Evolutionary conservation across 2,888 invertebrate genomes (phyloP), one percentile per base, ranked within the genome.

Genomic region (Esperia sulphurella): DNA sequence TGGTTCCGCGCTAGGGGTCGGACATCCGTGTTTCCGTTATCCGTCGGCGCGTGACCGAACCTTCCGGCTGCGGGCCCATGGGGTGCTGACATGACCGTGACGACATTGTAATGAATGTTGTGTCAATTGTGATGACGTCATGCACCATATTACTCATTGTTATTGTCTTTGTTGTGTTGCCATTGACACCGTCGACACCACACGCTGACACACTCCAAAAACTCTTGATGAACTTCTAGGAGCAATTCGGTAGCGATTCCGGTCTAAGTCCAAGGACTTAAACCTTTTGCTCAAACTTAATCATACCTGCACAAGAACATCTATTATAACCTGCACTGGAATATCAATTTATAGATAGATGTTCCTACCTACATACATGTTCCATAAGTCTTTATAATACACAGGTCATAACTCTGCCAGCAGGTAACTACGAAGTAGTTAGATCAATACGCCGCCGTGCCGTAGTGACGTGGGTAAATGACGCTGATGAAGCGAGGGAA

Each of bases 21-120:
- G 79, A 86, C 75, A 80, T 84, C 85, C 88, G 83, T 74, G 78
- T 68, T 83, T 86, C 84, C 86, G 79, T 58, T 69, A 65, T 41
- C 57, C 62, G 73, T 50, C 74, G 72, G 65, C 67, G 81, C 87
- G 80, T 86, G 88, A 86, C 88, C 76, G 68, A 55, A 58, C 71
- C 76, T 80, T 85, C 88, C 86, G 84, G 71, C 60, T 65, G 74
- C 59, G 66, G 74, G 75, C 43, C 21, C 21, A 21, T 64, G 62
- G 68, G 75, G 76, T 75, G 73, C 68, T 66, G 72, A 68, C 71
- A 71, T 63, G 66, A 65, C 72, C 79, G 73, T 79, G 74, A 75
- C 75, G 71, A 49, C 41, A 8, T 45, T 55, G 40, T 46, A 3
- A 43, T 57, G 8, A 61, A 61, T 61, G 63, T 62, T 67, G 39